Evolutionary conservation across 2,797 vertebrate species (phyloP).

Genomic region (Liparis tanakae): DNA sequence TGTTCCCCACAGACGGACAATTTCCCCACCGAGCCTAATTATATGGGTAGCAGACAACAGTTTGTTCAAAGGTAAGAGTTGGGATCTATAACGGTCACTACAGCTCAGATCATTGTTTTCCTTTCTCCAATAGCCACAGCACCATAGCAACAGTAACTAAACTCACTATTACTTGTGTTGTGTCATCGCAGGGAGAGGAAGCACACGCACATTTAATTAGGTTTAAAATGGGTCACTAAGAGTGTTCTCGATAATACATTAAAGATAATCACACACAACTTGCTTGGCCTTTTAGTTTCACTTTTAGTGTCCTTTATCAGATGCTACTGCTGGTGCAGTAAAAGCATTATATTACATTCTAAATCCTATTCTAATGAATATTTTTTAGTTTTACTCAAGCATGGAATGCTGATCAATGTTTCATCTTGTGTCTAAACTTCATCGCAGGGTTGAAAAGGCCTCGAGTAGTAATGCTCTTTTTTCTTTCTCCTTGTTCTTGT

Average conservation of each 20-base stretch:
- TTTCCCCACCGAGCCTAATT: conserved; percentile 99
- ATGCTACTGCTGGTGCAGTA: not conserved
- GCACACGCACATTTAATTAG: conserved; percentile 35
- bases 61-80: conserved; percentile 99
- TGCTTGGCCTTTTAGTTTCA: not conserved
- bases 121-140: conserved; percentile 34
- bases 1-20: conserved; percentile 98
- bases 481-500: conserved; percentile 18
- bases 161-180: conserved; percentile 41
- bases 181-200: conserved; percentile 7
- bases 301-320: conserved; percentile 13
- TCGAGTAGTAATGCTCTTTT: conserved; percentile 5
- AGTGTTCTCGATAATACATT: conserved; percentile 20
- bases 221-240: conserved; percentile 31
- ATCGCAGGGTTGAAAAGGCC: not conserved
- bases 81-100: conserved; percentile 85
- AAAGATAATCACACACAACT: conserved; percentile 9
- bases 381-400: conserved; percentile 33
- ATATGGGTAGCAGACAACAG: conserved; percentile 99
- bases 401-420: conserved; percentile 37
- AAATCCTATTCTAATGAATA: conserved; percentile 35
- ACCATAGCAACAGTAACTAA: conserved; percentile 15
- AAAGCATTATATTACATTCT: conserved; percentile 28
- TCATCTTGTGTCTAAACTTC: conserved; percentile 25
- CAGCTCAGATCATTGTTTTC: conserved; percentile 73